These are phyloP conservation scores for Drosophila kikkawai DNA, from an alignment of 1,140 invertebrate species.

Conservation along the genomic window DNA sequence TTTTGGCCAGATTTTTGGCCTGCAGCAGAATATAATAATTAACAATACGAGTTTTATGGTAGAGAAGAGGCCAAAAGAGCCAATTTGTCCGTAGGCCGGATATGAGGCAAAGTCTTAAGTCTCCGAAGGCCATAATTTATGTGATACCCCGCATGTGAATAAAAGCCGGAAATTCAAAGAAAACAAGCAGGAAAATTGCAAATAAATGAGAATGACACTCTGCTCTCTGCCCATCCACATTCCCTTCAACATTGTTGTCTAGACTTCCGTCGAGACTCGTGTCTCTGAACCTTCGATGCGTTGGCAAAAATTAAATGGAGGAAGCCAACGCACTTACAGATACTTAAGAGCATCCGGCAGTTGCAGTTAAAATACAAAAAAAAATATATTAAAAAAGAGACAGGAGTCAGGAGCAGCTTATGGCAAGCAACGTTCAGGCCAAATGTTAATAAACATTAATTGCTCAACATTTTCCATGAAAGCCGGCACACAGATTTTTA, in stretches of 20 bases:
- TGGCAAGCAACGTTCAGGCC: constrained; percentile 28
- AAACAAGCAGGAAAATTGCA: constrained; percentile 71
- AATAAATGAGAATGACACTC: constrained; percentile 65
- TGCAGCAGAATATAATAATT: constrained; percentile 42
- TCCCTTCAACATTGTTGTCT: constrained; percentile 42
- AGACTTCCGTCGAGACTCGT: constrained; percentile 78
- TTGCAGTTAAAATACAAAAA: constrained; percentile 19
- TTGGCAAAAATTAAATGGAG: constrained; percentile 23
- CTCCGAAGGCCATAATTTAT: constrained; percentile 49
- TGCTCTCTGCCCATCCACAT: neutral
- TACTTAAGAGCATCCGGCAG: constrained; percentile 72
- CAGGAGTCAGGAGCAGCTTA: neutral
- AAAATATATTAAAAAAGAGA: neutral
- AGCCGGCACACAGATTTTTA: constrained; percentile 28
- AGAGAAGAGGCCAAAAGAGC: constrained; percentile 13
- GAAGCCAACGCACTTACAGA: constrained; percentile 63
- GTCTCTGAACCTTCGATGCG: constrained; percentile 45
- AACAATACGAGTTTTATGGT: constrained; percentile 14
- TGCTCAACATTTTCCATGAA: constrained; percentile 56
- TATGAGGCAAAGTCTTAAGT: constrained; percentile 44
- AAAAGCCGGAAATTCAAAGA: constrained; percentile 75
- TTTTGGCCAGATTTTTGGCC: constrained; percentile 5
- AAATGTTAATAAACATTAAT: constrained; percentile 80
- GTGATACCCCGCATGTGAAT: constrained; percentile 44
- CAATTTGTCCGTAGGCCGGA: constrained; percentile 51